Conservation (phyloP, 2,888 invertebrate species). For the Tachina fera region DNA sequence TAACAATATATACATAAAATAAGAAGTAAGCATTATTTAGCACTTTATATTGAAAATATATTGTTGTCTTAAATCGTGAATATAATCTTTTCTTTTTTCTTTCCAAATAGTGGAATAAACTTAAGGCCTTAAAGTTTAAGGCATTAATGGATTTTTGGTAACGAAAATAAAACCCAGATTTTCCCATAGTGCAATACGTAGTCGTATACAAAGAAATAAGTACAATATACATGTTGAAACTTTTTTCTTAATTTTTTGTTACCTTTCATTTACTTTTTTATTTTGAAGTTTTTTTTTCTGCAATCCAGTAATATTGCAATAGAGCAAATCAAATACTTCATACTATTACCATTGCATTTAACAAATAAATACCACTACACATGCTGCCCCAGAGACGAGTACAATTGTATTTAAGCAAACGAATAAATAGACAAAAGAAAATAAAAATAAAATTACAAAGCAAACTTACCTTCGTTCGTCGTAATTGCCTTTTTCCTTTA, state of each 20-base stretch:
- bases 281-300: constrained; percentile 1
- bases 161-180: no score
- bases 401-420: constrained; percentile 23
- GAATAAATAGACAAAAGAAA: neutral
- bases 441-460: constrained; percentile 7
- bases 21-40: no score
- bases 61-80: no score
- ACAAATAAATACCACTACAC: constrained; percentile 13
- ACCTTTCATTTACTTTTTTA: neutral
- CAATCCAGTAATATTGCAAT: constrained; percentile 18
- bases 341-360: neutral
- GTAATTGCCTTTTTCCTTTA: constrained; percentile 92
- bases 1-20: no score
- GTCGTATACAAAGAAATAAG: neutral
- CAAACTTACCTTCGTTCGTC: constrained; percentile 88
- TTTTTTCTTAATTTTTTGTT: neutral
- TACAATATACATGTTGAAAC: constrained; percentile 19
- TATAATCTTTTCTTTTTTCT: no score
- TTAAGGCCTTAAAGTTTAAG: no score
- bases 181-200: constrained; percentile 27
- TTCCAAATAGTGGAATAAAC: no score
- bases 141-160: no score
- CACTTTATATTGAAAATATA: no score
- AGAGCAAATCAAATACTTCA: neutral
- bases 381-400: constrained; percentile 1